These are phyloP conservation scores for Drosophila azteca DNA, from an alignment of 1,140 invertebrate species.

Conservation along the genomic window DNA sequence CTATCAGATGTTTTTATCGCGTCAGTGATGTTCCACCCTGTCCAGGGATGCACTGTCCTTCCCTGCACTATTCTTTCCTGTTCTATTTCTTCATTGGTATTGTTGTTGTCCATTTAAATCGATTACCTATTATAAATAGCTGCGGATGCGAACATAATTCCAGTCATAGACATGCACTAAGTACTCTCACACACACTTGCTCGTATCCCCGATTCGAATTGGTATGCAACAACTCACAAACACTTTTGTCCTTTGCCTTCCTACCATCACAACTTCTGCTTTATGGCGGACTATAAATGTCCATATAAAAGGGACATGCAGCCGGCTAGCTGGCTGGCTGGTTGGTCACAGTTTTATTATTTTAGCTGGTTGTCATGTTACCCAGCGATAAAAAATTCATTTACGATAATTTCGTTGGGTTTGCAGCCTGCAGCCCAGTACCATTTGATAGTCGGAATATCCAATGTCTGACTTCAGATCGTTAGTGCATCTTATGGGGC, in stretches of 20 bases:
- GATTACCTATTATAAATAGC: conserved; percentile 50
- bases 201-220: neutral
- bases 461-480: conserved; percentile 32
- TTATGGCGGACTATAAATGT: conserved; percentile 3
- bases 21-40: too few species aligned
- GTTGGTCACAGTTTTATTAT: too few species aligned
- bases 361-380: conserved; percentile 53
- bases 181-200: conserved; percentile 18
- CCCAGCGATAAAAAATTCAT: too few species aligned
- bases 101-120: too few species aligned
- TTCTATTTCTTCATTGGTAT: too few species aligned
- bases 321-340: neutral
- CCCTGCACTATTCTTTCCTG: too few species aligned
- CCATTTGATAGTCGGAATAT: conserved; percentile 6
- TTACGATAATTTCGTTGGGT: conserved; percentile 54
- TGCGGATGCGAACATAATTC: conserved; percentile 54
- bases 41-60: too few species aligned
- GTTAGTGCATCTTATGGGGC: too few species aligned
- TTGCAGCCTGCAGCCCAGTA: conserved; percentile 30
- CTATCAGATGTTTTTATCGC: too few species aligned
- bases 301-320: conserved; percentile 38
- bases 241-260: conserved; percentile 35
- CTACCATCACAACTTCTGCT: conserved; percentile 1
- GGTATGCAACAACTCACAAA: conserved; percentile 9
- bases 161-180: conserved; percentile 18